Evolutionary conservation across 2,113 vertebrate genomes (phyloP), one percentile per base, ranked within the genome.

Genomic region (Eurypyga helias): DNA sequence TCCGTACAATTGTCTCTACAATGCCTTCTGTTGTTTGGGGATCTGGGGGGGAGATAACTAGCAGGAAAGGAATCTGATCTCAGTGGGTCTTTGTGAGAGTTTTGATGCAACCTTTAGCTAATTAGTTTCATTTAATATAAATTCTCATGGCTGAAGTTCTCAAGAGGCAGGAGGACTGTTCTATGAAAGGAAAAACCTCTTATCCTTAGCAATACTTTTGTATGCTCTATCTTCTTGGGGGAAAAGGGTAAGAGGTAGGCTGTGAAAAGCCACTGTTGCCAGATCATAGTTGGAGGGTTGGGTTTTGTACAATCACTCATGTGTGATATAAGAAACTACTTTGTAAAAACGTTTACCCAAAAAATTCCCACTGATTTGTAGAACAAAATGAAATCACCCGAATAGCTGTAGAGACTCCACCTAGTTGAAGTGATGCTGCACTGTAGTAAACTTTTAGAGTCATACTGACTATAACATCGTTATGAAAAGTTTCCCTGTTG

Each of bases 71-170:
- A 96, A 79, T 95, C 81, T 94, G 96, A 60, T 97, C 96, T 97
- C 96, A 95, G 84, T 65, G 82, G 94, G 95, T 94, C 96, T 91
- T 95, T 76, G 61, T 89, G 78, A 94, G 96, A 96, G 96, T 96
- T 97, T 96, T 96, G 96, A 96, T 97, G 96, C 96, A 96, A 96
- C 95, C 95, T 96, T 96, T 94, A 96, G 93, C 96, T 97, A 97
- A 97, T 97, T 97, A 97, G 96, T 96, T 97, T 96, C 96, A 93
- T 96, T 94, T 97, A 95, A 95, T 96, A 95, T 77, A 91, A 93
- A 97, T 95, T 94, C 96, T 96, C 96, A 85, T 85, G 96, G 90
- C 71, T 93, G 78, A 89, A 76, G 70, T 58, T 87, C 96, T 97
- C 96, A 90, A 79, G 96, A 96, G 96, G 87, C 78, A 73, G 41